Evolutionary conservation across 2,113 vertebrate genomes (phyloP), one percentile per base, ranked within the genome.

Genomic region (Thunnus thynnus): DNA sequence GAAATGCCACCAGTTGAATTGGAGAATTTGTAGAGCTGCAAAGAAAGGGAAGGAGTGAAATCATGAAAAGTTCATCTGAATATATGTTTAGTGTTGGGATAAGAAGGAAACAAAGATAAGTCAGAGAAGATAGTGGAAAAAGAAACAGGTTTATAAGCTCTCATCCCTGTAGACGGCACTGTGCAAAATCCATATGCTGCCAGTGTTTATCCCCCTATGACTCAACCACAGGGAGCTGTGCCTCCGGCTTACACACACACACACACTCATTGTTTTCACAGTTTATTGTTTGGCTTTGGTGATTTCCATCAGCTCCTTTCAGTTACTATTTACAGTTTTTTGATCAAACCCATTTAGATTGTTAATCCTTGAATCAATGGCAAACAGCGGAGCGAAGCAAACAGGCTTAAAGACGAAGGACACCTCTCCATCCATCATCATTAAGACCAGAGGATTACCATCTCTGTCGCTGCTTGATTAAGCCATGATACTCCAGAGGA

Each of bases 201-300:
- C 57, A 32, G 30, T 74, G 2, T 86, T 82, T 74, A 82, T 82
- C 72, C 74, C 51, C 61, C 50, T 9, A 64, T 73, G 83, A 91
- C 74, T 90, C 85, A 86, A 63, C 82, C 74, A 63, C 61, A 79
- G 76, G 79, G 60, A 85, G 11, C 74, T 57, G 41, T 13, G 66
- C 54, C 67, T 22, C 20, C 12, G 36, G 50, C 51, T 55, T 25
- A 20, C 1, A 20, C 62, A 70, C 54, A 66, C 30, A 58, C 67
- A 66, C 67, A 57, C 60, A 50, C 60, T 32, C 20, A 7, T 11
- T 22, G 67, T 62, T 52, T 36, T 12, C 58, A 66, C n/a, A 50
- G 41, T 57, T 81, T 71, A 75, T 68, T 85, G 76, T 83, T 69
- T 58, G 32, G 30, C 50, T 66, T 71, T 68, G n/a, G 65, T 86